Base-by-base conservation (phyloP, 2,113 vertebrate species). In the Callithrix jacchus region DNA sequence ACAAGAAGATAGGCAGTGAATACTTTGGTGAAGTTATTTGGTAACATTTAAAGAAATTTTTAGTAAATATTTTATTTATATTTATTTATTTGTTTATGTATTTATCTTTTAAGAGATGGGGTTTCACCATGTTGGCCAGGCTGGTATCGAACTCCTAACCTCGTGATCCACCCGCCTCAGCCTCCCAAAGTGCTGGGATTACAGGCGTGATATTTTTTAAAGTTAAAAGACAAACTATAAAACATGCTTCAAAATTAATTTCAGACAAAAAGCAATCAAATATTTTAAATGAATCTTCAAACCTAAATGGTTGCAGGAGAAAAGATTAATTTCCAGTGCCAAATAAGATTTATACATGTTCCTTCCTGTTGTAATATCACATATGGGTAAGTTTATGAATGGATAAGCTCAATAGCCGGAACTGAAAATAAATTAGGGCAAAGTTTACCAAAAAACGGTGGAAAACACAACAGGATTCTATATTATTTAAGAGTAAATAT, bases 401-500 rank as follows among this genome's bases (percentile, higher is more conserved):
- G n/a, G 17, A 68, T 85, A 82, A 91, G 27, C 40, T 85, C 2
- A 25, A 47, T 40, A 35, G 16, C 27, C 66, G 82, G 27, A 71
- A 25, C 20, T 71, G 17, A 6, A 88, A 96, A 89, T 91, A 27
- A 82, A 94, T 86, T 52, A 94, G 45, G 40, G 27, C 1, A 80
- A 77, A 25, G 47, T 74, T 82, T 70, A 68, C 42, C 30, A 45
- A 58, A 80, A 95, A 32, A 20, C 1, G 8, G 5, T 8, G 16
- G 14, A 61, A 81, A 58, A 35, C 7, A 49, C 21, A 70, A 84
- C 7, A 71, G 16, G 27, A 64, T 66, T 77, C 64, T 71, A 82
- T 79, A 74, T 71, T 89, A 86, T 91, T 89, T 71, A 91, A 88
- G 37, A 91, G 12, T 61, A 92, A 93, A 91, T 2, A 45, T 80